Evolutionary conservation across 2,113 vertebrate genomes (phyloP).

Genomic region (Grammomys surdaster): DNA sequence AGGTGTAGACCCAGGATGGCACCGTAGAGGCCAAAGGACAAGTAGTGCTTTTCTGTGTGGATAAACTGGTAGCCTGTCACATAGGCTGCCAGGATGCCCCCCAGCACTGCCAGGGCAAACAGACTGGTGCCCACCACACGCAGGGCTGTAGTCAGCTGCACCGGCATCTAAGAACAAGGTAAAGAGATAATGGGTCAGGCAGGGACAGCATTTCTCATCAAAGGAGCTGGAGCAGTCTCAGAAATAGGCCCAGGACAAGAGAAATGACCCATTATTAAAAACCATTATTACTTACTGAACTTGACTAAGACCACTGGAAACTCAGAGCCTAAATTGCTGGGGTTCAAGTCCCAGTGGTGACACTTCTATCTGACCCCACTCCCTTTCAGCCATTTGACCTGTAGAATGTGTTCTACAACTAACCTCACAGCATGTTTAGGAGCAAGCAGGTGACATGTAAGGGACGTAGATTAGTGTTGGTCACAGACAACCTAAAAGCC

Average conservation of each 20-base stretch:
- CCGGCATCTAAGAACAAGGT: constrained; percentile 91
- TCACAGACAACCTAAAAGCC: constrained; percentile 18
- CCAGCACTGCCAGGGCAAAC: constrained; percentile 96
- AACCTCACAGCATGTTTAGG: background rate
- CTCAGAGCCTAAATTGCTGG: background rate
- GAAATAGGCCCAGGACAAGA: background rate
- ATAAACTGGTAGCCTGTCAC: constrained; percentile 99
- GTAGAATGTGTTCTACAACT: background rate
- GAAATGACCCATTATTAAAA: constrained; percentile 11
- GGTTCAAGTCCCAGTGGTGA: background rate
- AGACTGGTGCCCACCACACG: constrained; percentile 95
- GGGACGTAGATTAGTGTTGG: background rate
- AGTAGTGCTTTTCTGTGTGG: constrained; percentile 98
- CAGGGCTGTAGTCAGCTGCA: constrained; percentile 92
- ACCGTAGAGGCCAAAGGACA: constrained; percentile 98
- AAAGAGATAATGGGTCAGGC: constrained; percentile 10
- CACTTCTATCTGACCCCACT: background rate
- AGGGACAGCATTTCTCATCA: background rate
- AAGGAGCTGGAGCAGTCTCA: background rate
- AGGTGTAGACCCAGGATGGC: constrained; percentile 97
- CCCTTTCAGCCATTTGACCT: background rate
- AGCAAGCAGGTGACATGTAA: background rate
- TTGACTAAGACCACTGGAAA: background rate
- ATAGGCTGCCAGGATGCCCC: constrained; percentile 96
- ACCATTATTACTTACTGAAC: background rate